A percentile compares a stretch with the other conserved stretches of the same genome.
Evolutionary conservation across 2,888 invertebrate genomes (phyloP).

Genomic region (Dryomyza anilis): DNA sequence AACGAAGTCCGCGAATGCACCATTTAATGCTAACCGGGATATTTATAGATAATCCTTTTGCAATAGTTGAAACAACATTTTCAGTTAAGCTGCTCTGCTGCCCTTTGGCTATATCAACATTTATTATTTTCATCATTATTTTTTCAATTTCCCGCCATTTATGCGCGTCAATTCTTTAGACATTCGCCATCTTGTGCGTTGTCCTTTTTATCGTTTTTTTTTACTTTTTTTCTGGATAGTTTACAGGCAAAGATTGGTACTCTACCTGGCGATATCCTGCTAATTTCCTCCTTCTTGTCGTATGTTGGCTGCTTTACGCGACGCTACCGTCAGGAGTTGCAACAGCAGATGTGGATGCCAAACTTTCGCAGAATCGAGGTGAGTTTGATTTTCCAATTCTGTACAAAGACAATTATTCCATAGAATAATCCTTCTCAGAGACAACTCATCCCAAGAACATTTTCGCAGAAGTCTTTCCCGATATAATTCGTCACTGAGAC

Average conservation of each 20-base stretch:
- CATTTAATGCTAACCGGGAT: neutral
- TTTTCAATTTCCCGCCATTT: slow-evolving; percentile 48
- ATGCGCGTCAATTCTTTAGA: slow-evolving; percentile 5
- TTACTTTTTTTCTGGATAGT: slow-evolving; percentile 52
- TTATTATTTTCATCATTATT: slow-evolving; percentile 38
- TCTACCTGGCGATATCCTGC: slow-evolving; percentile 88
- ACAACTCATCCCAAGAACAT: too few species aligned
- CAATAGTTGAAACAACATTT: too few species aligned
- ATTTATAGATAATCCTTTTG: slow-evolving; percentile 4
- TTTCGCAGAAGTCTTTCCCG: too few species aligned
- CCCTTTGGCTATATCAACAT: too few species aligned
- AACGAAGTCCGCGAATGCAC: neutral
- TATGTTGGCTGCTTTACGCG: slow-evolving; percentile 95
- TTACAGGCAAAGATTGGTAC: slow-evolving; percentile 77
- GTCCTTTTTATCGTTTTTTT: slow-evolving; percentile 4
- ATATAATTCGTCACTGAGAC: too few species aligned
- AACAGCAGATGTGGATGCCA: slow-evolving; percentile 83
- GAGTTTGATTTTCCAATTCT: slow-evolving; percentile 40
- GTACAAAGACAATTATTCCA: too few species aligned
- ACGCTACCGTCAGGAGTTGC: slow-evolving; percentile 78
- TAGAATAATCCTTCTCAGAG: too few species aligned
- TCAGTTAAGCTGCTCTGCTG: neutral
- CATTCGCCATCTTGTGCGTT: neutral
- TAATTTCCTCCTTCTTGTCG: slow-evolving; percentile 92
- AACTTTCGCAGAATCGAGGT: slow-evolving; percentile 73